Base-by-base conservation (phyloP, 1,140 invertebrate genomes). In the Drosophila azteca region DNA sequence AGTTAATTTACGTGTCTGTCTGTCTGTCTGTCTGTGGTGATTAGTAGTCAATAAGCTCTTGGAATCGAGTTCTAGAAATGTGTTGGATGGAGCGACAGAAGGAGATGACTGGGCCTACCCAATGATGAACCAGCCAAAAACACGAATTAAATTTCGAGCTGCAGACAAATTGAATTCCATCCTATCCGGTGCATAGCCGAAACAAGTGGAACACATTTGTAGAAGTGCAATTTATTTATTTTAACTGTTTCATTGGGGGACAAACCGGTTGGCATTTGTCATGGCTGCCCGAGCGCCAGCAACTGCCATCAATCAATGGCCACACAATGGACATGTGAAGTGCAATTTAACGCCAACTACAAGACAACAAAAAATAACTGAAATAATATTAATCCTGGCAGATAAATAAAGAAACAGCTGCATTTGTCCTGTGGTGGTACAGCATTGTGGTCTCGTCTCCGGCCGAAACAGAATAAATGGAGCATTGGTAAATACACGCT, bases 271-370 rank as follows among this genome's bases (percentile, higher is more conserved):
- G 63, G 58, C 69, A 45, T 74, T 79, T 79, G 63, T 79, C 77
- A 74, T 59, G 60, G 70, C 45, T 63, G 69, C 77, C 51, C 22
- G 53, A 63, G 35, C 50, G 44, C 26, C 64, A 52, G 48, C 41
- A 57, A 79, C 63, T 67, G 79, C 79, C 66, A 88, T 84, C 83
- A 88, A 87, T 83, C 83, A 88, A 89, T 79, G 61, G 79, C 59
- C 77, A 61, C 48, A 65, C 59, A 46, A 6, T 29, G 68, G 65
- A 80, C 69, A 87, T 54, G 59, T 64, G 79, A 82, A 76, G 79
- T 77, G 71, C 83, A 88, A 88, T 87, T 88, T 88, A 88, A 83
- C 71, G 83, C 79, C 64, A 88, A 73, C 66, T 73, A 70, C 51
- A 78, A 66, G 64, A 44, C 44, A 51, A 44, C 49, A 71, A 59